Conservation (phyloP, 2,888 invertebrate species). For the Lypha dubia region DNA sequence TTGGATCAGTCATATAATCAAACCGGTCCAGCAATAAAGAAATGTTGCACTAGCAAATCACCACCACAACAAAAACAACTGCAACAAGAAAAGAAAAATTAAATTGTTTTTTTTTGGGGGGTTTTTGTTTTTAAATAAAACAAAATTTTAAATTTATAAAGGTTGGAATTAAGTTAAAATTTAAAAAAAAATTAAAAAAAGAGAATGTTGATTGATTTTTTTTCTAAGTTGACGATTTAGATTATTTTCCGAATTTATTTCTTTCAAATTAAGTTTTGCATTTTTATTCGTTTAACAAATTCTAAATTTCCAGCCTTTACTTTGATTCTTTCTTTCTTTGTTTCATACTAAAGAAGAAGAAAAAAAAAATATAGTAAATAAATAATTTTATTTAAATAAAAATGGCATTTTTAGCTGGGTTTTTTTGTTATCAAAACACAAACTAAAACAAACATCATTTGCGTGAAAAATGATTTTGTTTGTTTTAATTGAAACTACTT, state of each 20-base stretch:
- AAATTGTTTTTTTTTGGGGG: conserved; percentile 25
- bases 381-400: conserved; percentile 26
- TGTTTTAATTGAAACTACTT: conserved; percentile 16
- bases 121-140: too few relatives aligned
- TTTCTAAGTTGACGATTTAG: too few relatives aligned
- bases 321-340: background rate
- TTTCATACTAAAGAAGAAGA: background rate
- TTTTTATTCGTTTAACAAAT: too few relatives aligned
- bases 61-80: conserved; percentile 34
- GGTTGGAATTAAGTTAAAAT: background rate
- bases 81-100: conserved; percentile 3
- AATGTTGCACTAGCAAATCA: conserved; percentile 61
- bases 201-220: too few relatives aligned
- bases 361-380: conserved; percentile 25
- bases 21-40: conserved; percentile 65
- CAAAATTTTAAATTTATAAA: conserved; percentile 17
- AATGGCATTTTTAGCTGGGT: too few relatives aligned
- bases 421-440: too few relatives aligned
- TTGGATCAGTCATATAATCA: conserved; percentile 76
- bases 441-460: too few relatives aligned
- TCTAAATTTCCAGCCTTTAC: background rate
- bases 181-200: background rate
- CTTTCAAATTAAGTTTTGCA: too few relatives aligned
- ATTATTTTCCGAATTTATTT: too few relatives aligned
- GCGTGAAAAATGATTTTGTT: too few relatives aligned